Conservation (phyloP, 1,140 invertebrate species). For the Glomeris maerens region DNA sequence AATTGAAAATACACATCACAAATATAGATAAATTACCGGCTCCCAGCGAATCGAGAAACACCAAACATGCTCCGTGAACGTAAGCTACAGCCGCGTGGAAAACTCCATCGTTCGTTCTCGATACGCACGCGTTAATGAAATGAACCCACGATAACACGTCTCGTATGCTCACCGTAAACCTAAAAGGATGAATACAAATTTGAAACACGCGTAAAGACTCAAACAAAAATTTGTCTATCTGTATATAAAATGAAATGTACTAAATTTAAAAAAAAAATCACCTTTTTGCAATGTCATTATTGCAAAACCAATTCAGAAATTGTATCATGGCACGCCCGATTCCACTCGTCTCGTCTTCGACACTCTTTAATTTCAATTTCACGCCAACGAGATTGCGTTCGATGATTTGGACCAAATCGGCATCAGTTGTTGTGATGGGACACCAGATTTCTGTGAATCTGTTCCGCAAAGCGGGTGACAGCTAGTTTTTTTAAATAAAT, state of each 20-base stretch:
- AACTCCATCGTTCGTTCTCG: conserved; percentile 3
- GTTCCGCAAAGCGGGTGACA: conserved; percentile 93
- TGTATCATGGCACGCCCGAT: conserved; percentile 55
- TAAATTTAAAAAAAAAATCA: conserved; percentile 20
- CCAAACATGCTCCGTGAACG: conserved; percentile 75
- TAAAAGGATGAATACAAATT: conserved; percentile 45
- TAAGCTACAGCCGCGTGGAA: conserved; percentile 43
- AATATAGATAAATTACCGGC: conserved; percentile 21
- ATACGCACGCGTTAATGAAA: conserved; percentile 61
- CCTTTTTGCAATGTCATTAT: conserved; percentile 53
- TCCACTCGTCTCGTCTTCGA: conserved; percentile 39
- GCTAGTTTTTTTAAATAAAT: conserved; percentile 27
- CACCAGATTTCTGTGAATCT: conserved; percentile 99
- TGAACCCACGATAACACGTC: conserved; percentile 86
- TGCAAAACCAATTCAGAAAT: conserved; percentile 64
- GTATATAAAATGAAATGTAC: conserved; percentile 5
- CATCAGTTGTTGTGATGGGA: conserved; percentile 45
- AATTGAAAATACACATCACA: not conserved
- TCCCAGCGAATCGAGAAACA: conserved; percentile 81
- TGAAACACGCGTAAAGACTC: not conserved
- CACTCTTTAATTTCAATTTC: conserved; percentile 36
- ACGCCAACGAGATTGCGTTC: conserved; percentile 52
- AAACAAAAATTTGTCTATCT: conserved; percentile 13
- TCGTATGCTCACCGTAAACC: conserved; percentile 57
- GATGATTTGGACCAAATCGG: conserved; percentile 63